A percentile compares a stretch with the other conserved stretches of the same genome.
Evolutionary conservation across 2,113 vertebrate genomes (phyloP).

Genomic region (Cynopterus brachyotis): DNA sequence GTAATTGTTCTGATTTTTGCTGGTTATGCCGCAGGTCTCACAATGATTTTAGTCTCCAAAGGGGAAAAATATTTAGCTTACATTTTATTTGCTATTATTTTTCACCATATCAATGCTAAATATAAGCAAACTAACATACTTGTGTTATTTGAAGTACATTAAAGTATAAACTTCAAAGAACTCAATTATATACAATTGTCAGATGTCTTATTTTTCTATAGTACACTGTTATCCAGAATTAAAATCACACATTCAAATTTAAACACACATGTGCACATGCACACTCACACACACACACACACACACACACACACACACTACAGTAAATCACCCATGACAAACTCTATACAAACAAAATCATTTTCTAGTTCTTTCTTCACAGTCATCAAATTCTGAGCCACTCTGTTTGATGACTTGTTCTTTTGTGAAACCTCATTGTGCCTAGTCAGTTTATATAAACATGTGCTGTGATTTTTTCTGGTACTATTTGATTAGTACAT

Average conservation of each 20-base stretch:
- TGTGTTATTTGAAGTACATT: neutral
- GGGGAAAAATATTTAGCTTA: neutral
- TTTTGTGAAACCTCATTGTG: neutral
- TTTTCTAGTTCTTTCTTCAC: neutral
- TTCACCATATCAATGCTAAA: neutral
- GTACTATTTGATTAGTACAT: neutral
- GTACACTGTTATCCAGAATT: neutral
- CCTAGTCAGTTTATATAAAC: slow-evolving; percentile 2
- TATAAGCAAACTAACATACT: neutral
- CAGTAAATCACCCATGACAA: neutral
- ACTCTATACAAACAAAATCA: neutral
- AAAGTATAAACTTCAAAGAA: neutral
- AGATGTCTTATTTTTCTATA: neutral
- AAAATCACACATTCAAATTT: neutral
- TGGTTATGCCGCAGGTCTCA: neutral
- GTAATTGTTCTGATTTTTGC: slow-evolving; percentile 56
- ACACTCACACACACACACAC: neutral
- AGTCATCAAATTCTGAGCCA: neutral
- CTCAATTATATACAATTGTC: neutral
- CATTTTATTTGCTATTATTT: slow-evolving; percentile 26
- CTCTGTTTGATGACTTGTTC: neutral
- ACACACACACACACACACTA: neutral
- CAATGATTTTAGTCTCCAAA: slow-evolving; percentile 27
- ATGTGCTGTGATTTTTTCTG: neutral
- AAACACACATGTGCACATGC: too few species aligned